Evolutionary conservation across 2,113 vertebrate genomes (phyloP), one percentile per base, ranked within the genome.

Genomic region (Noturus placidus): DNA sequence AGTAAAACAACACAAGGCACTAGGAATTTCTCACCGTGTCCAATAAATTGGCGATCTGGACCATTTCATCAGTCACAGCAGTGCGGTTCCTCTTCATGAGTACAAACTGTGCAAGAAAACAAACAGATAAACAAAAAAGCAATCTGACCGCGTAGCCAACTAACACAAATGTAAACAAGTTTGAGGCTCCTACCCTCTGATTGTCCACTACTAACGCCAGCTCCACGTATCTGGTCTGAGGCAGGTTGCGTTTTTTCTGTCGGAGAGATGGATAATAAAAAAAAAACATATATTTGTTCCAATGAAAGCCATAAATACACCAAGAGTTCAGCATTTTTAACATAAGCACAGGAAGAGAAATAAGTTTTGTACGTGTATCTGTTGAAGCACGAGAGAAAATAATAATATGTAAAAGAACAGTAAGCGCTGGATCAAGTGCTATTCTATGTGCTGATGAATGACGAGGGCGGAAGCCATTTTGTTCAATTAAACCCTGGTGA

Each of bases 121-220:
- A 7, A 87, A 33, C 2, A 90, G 4, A 86, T 9, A 9, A 25
- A 81, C 1, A 80, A 74, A 46, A 46, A 35, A 7, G 11, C n/a
- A 79, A 56, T 10, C 74, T 27, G 42, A 52, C 11, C 25, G 0
- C 1, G 1, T 1, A 42, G 6, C 19, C 38, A 38, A 6, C 1
- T 7, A 8, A 65, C 11, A 65, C 17, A 46, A n/a, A 82, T 19
- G 3, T 63, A 20, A 52, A 11, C 35, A n/a, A 81, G 7, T 88
- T 27, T 80, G 7, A 33, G 30, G 63, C 57, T 91, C 94, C 92
- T 81, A 98, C 97, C 94, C 96, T 96, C 50, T 93, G 89, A 72
- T 97, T 91, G 92, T 98, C 97, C 30, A 96, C 96, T 78, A 98
- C 96, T 85, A 97, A 87, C 10, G 92, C 96, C 90, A 98, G 89